phyloP scores from a whole-genome alignment of 2,113 vertebrate genomes.

The Pseudopipra pipra region DNA sequence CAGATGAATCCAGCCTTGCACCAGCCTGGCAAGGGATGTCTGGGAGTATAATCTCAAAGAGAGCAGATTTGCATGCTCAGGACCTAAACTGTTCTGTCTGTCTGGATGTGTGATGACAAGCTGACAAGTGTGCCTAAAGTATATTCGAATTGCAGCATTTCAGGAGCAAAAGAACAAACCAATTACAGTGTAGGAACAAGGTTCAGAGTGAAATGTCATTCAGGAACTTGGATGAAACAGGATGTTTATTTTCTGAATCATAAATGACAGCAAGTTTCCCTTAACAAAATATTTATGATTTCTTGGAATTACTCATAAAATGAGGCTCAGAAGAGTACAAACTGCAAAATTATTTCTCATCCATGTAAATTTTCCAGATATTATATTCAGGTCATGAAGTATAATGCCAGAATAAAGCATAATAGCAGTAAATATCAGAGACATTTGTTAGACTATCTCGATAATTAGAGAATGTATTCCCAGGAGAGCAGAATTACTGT shows the following conservation, averaged over 20 bases:
- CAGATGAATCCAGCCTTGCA: neutral
- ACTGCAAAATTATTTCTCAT: neutral
- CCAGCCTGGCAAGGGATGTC: neutral
- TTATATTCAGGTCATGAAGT: neutral
- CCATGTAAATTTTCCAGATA: neutral
- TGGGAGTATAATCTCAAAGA: neutral
- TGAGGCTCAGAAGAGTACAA: neutral
- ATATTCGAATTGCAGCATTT: neutral
- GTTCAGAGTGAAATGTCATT: neutral
- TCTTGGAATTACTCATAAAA: conserved; percentile 24
- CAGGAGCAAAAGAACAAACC: neutral
- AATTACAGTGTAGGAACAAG: neutral
- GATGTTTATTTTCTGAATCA: neutral
- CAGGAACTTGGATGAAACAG: neutral
- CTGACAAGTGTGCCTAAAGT: neutral
- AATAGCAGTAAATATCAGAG: conserved; percentile 44
- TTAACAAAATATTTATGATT: neutral
- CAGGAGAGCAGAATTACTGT: neutral
- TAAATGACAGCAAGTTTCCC: neutral
- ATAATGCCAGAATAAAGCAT: neutral
- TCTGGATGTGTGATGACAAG: neutral
- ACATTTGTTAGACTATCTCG: neutral
- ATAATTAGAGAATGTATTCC: conserved; percentile 38
- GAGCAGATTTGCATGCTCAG: neutral
- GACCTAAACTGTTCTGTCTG: neutral